Conservation (phyloP, 2,888 invertebrate genomes). For the Meta bourneti region DNA sequence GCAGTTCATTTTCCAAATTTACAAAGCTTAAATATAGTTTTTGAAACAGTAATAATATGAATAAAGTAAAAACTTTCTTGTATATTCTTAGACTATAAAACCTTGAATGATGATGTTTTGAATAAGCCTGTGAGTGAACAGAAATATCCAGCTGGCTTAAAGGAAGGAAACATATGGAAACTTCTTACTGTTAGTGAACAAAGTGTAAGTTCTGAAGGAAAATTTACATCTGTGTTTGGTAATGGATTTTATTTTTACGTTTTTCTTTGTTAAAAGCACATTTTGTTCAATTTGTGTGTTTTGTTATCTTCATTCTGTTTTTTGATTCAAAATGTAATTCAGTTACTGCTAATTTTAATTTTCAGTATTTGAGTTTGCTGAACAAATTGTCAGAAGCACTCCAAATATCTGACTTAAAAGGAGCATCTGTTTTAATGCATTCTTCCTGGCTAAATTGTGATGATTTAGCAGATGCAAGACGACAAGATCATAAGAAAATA, state of each 20-base stretch:
- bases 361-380: constrained; percentile 66
- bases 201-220: constrained; percentile 48
- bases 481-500: constrained; percentile 70
- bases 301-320: no score
- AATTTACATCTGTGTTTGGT: not conserved
- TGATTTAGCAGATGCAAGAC: constrained; percentile 69
- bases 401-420: constrained; percentile 64
- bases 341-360: not conserved
- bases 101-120: constrained; percentile 34
- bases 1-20: no score
- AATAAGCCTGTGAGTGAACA: constrained; percentile 31
- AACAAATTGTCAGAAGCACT: constrained; percentile 61
- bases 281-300: no score
- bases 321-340: no score
- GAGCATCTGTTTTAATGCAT: constrained; percentile 64
- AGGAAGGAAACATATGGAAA: constrained; percentile 69
- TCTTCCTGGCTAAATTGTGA: constrained; percentile 67
- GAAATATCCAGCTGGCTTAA: constrained; percentile 22
- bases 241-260: not conserved
- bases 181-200: constrained; percentile 70
- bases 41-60: no score
- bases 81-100: not conserved
- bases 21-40: no score
- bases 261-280: no score
- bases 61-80: no score